A percentile compares a stretch with the other conserved stretches of the same genome.
phyloP scores from a whole-genome alignment of 2,888 invertebrate genomes.

The Limenitis camilla region DNA sequence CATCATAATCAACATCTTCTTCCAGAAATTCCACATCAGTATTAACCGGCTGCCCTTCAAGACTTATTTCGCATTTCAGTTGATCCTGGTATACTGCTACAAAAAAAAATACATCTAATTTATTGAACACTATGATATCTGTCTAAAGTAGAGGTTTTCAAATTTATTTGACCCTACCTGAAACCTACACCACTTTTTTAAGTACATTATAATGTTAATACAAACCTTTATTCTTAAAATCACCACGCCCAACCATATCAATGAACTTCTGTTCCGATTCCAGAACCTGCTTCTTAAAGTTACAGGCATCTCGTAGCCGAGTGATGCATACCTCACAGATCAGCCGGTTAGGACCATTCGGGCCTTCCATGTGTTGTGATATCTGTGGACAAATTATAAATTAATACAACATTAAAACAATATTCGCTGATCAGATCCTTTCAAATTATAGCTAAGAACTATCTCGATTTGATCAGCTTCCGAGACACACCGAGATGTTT shows the following conservation, averaged over 20 bases:
- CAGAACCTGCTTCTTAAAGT: slow-evolving; percentile 65
- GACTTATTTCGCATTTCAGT: slow-evolving; percentile 41
- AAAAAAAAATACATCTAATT: slow-evolving; percentile 23
- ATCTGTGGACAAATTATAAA: slow-evolving; percentile 38
- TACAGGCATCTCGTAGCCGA: slow-evolving; percentile 59
- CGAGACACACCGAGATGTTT: too few relatives aligned
- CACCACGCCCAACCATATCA: slow-evolving; percentile 59
- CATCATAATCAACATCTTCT: slow-evolving; percentile 48
- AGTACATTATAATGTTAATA: neutral
- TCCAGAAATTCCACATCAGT: slow-evolving; percentile 52
- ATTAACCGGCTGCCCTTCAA: slow-evolving; percentile 23
- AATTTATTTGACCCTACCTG: too few relatives aligned
- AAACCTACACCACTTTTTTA: neutral
- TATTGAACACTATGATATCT: too few relatives aligned
- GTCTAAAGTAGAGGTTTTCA: too few relatives aligned
- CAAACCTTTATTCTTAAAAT: slow-evolving; percentile 48
- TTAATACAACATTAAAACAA: too few relatives aligned
- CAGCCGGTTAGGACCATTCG: slow-evolving; percentile 58
- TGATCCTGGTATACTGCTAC: slow-evolving; percentile 43
- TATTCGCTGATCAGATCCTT: too few relatives aligned
- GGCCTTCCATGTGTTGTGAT: slow-evolving; percentile 61
- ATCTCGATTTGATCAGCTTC: too few relatives aligned
- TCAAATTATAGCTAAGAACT: too few relatives aligned
- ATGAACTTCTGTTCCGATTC: slow-evolving; percentile 63
- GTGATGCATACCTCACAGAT: slow-evolving; percentile 69